Percentiles rank a stretch among this genome's conserved stretches.
phyloP scores from a whole-genome alignment of 2,888 invertebrate genomes.

The Ceriagrion tenellum region DNA sequence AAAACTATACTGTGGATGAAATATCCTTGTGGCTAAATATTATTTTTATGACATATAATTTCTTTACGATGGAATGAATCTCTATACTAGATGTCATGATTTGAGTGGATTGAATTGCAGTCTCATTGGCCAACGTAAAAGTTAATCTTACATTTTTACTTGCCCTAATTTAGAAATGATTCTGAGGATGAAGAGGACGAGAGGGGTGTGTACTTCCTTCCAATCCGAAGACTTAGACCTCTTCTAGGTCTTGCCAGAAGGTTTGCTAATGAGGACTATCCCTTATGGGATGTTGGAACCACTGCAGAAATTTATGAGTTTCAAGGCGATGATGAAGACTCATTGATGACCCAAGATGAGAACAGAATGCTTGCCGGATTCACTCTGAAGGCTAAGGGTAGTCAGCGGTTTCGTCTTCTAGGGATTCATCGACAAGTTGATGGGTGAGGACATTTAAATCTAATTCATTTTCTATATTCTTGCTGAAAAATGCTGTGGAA shows the following conservation, averaged over 20 bases:
- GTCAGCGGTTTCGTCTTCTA: slow-evolving; percentile 86
- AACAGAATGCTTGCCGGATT: slow-evolving; percentile 77
- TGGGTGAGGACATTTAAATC: slow-evolving; percentile 75
- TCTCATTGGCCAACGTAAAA: neutral
- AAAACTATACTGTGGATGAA: too few relatives aligned
- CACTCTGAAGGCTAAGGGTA: slow-evolving; percentile 86
- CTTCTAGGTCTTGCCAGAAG: neutral
- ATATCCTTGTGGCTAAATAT: too few relatives aligned
- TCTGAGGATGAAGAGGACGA: slow-evolving; percentile 55
- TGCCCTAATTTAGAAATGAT: slow-evolving; percentile 24
- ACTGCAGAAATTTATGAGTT: slow-evolving; percentile 85
- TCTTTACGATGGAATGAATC: too few relatives aligned
- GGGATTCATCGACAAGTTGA: slow-evolving; percentile 77
- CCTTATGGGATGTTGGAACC: slow-evolving; percentile 79
- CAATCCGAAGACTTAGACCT: slow-evolving; percentile 6
- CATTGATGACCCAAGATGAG: slow-evolving; percentile 20
- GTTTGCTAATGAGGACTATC: slow-evolving; percentile 37
- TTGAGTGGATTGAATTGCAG: neutral
- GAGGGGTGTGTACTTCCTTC: neutral
- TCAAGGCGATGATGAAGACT: slow-evolving; percentile 78
- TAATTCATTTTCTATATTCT: neutral
- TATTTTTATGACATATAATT: too few relatives aligned
- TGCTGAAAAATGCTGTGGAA: too few relatives aligned
- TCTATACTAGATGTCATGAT: too few relatives aligned
- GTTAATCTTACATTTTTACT: neutral